phyloP scores from a whole-genome alignment of 2,113 vertebrate genomes.

The Rana temporaria region DNA sequence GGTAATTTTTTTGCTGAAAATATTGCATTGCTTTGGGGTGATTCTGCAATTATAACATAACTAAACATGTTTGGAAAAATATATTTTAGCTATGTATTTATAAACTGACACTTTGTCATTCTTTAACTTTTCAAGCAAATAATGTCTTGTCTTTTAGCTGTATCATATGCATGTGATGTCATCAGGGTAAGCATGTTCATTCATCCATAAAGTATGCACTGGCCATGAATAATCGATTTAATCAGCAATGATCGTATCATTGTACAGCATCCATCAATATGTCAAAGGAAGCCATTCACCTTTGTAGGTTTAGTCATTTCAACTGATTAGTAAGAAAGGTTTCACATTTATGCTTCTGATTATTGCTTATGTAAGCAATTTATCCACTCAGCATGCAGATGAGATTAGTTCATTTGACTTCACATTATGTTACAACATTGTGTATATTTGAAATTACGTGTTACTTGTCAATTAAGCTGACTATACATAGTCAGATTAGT shows the following conservation, averaged over 20 bases:
- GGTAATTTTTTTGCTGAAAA: too few relatives aligned
- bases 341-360: neutral
- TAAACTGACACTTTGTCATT: too few relatives aligned
- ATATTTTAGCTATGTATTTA: too few relatives aligned
- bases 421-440: too few relatives aligned
- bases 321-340: conserved; percentile 4
- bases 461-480: too few relatives aligned
- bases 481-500: too few relatives aligned
- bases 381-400: neutral
- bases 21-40: too few relatives aligned
- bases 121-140: too few relatives aligned
- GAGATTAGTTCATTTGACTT: too few relatives aligned
- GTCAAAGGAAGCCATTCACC: neutral
- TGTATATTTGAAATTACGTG: too few relatives aligned
- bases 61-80: too few relatives aligned
- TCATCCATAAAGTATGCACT: neutral
- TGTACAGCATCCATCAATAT: conserved; percentile 11
- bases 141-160: neutral
- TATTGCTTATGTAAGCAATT: neutral
- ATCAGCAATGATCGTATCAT: neutral
- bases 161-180: neutral
- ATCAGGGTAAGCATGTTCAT: neutral
- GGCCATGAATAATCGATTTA: conserved; percentile 11
- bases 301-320: neutral
- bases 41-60: too few relatives aligned